These are phyloP conservation scores for Caenorhabditis sp. DNA, from an alignment of 2,888 invertebrate species.

Conservation along the genomic window DNA sequence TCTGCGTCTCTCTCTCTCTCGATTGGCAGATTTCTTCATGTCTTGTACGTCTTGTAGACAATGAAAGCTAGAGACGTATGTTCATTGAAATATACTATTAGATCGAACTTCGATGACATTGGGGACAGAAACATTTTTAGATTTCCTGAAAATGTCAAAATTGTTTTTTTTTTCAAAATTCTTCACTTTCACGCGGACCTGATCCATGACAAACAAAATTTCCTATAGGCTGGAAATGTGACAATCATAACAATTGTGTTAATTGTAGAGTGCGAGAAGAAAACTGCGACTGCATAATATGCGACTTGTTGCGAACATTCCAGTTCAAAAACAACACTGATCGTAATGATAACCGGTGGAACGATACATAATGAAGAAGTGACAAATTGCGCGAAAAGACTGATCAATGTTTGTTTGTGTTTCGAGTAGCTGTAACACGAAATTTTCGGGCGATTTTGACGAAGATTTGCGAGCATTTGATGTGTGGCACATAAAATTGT, in stretches of 20 bases:
- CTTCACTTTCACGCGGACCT: not conserved
- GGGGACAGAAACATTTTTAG: no score
- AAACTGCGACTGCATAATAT: not conserved
- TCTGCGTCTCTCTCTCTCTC: no score
- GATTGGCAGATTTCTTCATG: no score
- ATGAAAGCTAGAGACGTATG: no score
- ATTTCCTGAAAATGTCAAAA: no score
- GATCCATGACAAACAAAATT: not conserved
- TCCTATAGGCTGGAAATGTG: slow-evolving; percentile 2
- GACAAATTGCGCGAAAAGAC: not conserved
- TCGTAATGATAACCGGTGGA: not conserved
- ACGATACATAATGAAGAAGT: not conserved
- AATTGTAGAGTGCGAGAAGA: slow-evolving; percentile 7
- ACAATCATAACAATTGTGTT: slow-evolving; percentile 4
- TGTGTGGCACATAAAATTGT: not conserved
- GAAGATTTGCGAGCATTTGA: not conserved
- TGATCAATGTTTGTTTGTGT: not conserved
- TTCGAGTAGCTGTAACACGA: not conserved
- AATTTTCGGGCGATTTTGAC: not conserved
- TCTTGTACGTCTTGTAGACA: no score
- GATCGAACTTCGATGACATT: no score
- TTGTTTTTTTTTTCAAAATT: no score
- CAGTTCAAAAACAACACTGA: not conserved
- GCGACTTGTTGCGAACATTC: not conserved
- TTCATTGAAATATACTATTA: no score